These are phyloP conservation scores for Drosophila fungiperda DNA, from an alignment of 2,888 invertebrate genomes.

Conservation along the genomic window DNA sequence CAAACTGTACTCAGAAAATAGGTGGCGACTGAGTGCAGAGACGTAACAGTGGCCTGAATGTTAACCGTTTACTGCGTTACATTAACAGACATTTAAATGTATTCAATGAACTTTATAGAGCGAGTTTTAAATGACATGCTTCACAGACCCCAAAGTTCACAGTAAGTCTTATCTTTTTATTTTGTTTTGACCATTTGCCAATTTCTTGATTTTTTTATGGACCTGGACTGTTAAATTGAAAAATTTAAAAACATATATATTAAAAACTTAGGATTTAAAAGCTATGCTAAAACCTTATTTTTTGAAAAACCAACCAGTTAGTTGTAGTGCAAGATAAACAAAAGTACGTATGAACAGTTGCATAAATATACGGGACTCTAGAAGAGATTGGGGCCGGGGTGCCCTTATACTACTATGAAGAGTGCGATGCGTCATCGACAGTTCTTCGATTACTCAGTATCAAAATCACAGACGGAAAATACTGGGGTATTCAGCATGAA, in stretches of 20 bases:
- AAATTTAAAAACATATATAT: not conserved
- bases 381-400: conserved; percentile 18
- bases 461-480: not conserved
- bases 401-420: not conserved
- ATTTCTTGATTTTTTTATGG: not conserved
- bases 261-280: not conserved
- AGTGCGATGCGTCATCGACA: conserved; percentile 24
- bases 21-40: conserved; percentile 21
- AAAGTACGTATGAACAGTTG: not conserved
- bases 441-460: conserved; percentile 31
- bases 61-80: not conserved
- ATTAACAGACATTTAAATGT: conserved; percentile 9
- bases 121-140: not conserved
- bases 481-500: not conserved
- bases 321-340: not conserved
- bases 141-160: not conserved
- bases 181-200: not conserved
- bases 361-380: not conserved
- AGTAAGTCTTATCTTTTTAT: not conserved
- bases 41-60: conserved; percentile 25
- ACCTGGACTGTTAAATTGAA: not conserved
- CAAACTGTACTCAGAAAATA: conserved; percentile 30
- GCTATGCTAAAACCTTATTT: not conserved
- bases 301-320: not conserved
- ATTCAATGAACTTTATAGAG: not conserved